Evolutionary conservation across 2,113 vertebrate species (phyloP).

Genomic region (Trichechus manatus): DNA sequence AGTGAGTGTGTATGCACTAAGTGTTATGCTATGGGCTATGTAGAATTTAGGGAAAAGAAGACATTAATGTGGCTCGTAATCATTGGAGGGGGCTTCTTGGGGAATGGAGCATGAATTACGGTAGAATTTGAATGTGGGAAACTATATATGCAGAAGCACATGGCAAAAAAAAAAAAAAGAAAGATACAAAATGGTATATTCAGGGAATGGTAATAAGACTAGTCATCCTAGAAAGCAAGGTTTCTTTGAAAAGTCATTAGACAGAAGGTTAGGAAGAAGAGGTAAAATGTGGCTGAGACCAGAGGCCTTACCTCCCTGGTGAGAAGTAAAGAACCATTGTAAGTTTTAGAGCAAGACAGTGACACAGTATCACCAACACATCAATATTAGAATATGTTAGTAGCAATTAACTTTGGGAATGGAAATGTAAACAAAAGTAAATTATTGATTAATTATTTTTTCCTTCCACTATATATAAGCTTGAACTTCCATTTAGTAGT

Average conservation of each 20-base stretch:
- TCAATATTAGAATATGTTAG: slow-evolving; percentile 35
- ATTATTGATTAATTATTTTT: slow-evolving; percentile 40
- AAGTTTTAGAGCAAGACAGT: slow-evolving; percentile 16
- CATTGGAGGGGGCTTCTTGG: background rate
- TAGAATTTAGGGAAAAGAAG: slow-evolving; percentile 41
- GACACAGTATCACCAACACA: slow-evolving; percentile 4
- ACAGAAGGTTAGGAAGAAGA: background rate
- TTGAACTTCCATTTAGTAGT: slow-evolving; percentile 52
- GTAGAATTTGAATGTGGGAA: slow-evolving; percentile 53
- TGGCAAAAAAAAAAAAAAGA: background rate
- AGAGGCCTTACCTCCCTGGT: background rate
- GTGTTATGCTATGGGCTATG: background rate
- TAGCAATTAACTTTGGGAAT: slow-evolving; percentile 46
- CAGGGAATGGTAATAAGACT: background rate
- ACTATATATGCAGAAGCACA: background rate
- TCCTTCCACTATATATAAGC: background rate
- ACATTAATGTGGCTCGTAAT: background rate
- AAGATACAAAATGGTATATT: slow-evolving; percentile 31
- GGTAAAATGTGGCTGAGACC: background rate
- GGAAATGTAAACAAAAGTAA: slow-evolving; percentile 40
- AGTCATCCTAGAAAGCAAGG: background rate
- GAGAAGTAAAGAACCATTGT: slow-evolving; percentile 29
- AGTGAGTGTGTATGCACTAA: background rate
- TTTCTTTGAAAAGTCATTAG: slow-evolving; percentile 34
- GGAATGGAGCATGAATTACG: slow-evolving; percentile 45